Conservation (phyloP, 2,797 vertebrate species). For the Scleropages formosus region DNA sequence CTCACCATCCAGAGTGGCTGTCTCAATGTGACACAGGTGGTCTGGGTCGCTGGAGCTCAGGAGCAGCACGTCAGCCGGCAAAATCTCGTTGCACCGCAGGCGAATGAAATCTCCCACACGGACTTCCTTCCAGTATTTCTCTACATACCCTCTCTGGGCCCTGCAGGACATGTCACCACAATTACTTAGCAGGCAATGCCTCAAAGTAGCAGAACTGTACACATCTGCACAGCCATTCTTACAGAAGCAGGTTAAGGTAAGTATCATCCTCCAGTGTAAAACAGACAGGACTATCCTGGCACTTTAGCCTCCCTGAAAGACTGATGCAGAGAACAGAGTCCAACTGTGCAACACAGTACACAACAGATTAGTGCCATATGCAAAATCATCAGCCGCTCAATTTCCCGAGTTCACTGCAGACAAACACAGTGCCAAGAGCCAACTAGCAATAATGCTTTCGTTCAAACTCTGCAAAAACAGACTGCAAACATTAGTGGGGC, state of each 20-base stretch:
- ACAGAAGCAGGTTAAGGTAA: not conserved
- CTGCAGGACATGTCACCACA: constrained; percentile 57
- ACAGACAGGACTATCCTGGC: constrained; percentile 7
- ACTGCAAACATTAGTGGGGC: too few relatives aligned
- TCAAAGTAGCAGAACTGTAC: not conserved
- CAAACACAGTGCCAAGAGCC: not conserved
- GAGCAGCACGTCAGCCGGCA: constrained; percentile 89
- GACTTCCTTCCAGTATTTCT: constrained; percentile 91
- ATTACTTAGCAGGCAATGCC: not conserved
- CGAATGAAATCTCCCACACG: constrained; percentile 89
- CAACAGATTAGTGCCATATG: not conserved
- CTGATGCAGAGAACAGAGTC: not conserved
- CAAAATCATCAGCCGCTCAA: not conserved
- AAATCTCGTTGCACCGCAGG: constrained; percentile 91
- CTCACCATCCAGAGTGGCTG: constrained; percentile 94
- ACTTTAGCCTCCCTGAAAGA: not conserved
- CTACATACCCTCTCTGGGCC: constrained; percentile 77
- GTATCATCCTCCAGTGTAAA: too few relatives aligned
- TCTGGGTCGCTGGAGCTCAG: constrained; percentile 93
- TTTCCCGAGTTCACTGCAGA: not conserved
- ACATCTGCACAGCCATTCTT: not conserved
- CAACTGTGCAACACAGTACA: not conserved
- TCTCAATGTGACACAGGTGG: constrained; percentile 93
- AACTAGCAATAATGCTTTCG: not conserved
- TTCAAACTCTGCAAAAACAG: too few relatives aligned